Conservation (phyloP, 2,888 invertebrate genomes). For the Caenorhabditis macrosperma region DNA sequence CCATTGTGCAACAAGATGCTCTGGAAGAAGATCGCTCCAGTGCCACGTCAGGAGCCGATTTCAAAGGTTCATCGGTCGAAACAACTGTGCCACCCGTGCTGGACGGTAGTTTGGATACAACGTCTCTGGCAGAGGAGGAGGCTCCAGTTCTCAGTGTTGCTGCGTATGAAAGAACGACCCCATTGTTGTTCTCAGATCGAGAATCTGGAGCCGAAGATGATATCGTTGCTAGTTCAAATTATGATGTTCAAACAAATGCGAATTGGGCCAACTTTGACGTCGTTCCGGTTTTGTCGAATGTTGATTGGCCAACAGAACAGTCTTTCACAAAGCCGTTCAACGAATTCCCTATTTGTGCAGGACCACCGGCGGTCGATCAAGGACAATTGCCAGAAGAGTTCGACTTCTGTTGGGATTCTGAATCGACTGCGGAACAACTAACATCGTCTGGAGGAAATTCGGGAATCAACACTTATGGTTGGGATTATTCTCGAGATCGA, state of each 20-base stretch:
- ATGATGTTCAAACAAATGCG: not conserved
- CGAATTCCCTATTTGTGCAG: not conserved
- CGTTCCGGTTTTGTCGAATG: not conserved
- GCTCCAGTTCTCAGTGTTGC: constrained; percentile 1
- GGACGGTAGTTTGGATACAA: not conserved
- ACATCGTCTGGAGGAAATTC: not conserved
- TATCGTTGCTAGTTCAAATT: too few species aligned
- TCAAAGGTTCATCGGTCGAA: constrained; percentile 25
- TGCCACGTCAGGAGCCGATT: constrained; percentile 42
- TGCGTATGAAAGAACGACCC: constrained; percentile 36
- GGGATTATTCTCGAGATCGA: constrained; percentile 4
- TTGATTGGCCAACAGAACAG: constrained; percentile 18
- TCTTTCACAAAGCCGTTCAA: not conserved
- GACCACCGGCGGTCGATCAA: not conserved
- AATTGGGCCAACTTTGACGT: constrained; percentile 35
- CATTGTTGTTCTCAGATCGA: constrained; percentile 23
- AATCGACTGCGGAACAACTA: not conserved
- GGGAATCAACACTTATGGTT: not conserved
- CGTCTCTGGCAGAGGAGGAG: not conserved
- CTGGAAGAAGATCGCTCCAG: constrained; percentile 32
- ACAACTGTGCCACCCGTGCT: not conserved
- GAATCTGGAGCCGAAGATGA: constrained; percentile 23
- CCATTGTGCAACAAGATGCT: not conserved
- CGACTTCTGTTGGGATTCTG: not conserved
- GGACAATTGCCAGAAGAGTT: not conserved